phyloP scores from a whole-genome alignment of 2,113 vertebrate species.

The Cacatua alba region DNA sequence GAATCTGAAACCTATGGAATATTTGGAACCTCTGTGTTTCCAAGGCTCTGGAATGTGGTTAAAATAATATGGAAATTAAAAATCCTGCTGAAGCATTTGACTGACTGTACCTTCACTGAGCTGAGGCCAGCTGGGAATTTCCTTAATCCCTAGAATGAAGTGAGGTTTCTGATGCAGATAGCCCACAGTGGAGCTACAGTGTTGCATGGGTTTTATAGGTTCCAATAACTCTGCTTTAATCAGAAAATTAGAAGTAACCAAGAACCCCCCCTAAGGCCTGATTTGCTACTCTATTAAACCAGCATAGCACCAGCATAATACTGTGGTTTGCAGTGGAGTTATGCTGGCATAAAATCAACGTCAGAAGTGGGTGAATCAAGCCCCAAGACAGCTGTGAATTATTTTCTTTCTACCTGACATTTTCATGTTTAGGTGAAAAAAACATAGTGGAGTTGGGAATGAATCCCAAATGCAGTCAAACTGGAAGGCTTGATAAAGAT shows the following conservation, averaged over 20 bases:
- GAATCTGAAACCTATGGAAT: neutral
- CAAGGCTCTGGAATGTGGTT: neutral
- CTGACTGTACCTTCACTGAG: neutral
- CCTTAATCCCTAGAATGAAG: neutral
- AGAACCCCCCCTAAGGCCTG: neutral
- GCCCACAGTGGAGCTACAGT: conserved; percentile 36
- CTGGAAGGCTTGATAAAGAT: neutral
- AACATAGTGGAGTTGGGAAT: neutral
- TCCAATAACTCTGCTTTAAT: conserved; percentile 58
- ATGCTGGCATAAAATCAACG: neutral
- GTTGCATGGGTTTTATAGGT: conserved; percentile 20
- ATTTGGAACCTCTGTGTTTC: neutral
- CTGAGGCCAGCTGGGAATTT: conserved; percentile 36
- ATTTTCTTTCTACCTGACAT: conserved; percentile 19
- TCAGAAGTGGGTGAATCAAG: neutral
- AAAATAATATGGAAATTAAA: conserved; percentile 22
- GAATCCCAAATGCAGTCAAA: conserved; percentile 2
- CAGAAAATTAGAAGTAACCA: conserved; percentile 54
- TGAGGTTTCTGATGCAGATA: conserved; percentile 8
- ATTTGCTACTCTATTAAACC: conserved; percentile 24
- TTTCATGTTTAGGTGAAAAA: neutral
- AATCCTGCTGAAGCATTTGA: neutral
- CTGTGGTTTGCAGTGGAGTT: neutral
- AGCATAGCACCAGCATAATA: neutral
- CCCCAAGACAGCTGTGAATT: neutral